Evolutionary conservation across 2,797 vertebrate genomes (phyloP).

Genomic region (Phoebastria nigripes): DNA sequence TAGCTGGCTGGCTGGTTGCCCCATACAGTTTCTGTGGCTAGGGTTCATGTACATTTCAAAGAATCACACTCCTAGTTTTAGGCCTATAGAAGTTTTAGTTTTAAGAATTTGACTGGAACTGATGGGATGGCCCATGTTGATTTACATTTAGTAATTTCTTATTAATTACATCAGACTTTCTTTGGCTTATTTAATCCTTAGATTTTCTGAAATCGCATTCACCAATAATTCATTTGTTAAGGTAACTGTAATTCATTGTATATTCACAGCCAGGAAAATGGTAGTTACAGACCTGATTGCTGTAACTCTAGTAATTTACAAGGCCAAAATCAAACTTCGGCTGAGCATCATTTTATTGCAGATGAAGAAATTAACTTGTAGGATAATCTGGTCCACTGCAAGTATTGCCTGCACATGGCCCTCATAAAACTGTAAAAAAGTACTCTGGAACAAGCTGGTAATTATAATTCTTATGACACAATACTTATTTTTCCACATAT

Average conservation of each 20-base stretch:
- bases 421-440: background rate
- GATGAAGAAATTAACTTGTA: background rate
- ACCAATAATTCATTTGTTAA: background rate
- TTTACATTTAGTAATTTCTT: background rate
- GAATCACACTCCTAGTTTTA: background rate
- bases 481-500: background rate
- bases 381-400: background rate
- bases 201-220: background rate
- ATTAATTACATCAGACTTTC: background rate
- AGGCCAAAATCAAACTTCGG: background rate
- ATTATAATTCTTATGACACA: background rate
- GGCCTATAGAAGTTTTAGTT: background rate
- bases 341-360: background rate
- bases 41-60: constrained; percentile 1
- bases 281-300: background rate
- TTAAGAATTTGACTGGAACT: background rate
- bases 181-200: background rate
- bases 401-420: background rate
- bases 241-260: background rate
- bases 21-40: background rate
- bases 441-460: background rate
- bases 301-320: background rate
- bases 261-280: background rate
- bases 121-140: background rate
- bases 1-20: background rate